These are phyloP conservation scores for Tortricodes alternella DNA, from an alignment of 2,888 invertebrate species.

Conservation along the genomic window DNA sequence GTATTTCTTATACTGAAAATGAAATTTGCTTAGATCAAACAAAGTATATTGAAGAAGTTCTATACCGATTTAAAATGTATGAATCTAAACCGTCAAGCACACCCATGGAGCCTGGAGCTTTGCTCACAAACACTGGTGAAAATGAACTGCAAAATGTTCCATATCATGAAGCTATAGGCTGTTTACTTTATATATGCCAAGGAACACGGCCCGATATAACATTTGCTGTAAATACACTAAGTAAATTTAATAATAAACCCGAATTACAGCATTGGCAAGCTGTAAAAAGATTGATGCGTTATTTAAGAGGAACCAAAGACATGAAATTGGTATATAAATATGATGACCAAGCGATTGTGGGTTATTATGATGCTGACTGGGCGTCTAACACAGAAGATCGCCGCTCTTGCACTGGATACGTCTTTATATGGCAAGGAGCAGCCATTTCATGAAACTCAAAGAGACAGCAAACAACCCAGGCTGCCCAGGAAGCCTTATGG, in stretches of 20 bases:
- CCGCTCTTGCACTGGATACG: conserved; percentile 24
- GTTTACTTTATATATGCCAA: neutral
- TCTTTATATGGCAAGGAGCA: conserved; percentile 21
- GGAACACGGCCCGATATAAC: neutral
- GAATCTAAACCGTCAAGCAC: conserved; percentile 31
- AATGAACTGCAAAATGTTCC: conserved; percentile 17
- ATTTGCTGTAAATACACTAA: neutral
- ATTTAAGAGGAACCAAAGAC: neutral
- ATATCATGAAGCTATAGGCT: conserved; percentile 19
- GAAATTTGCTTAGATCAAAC: conserved; percentile 31
- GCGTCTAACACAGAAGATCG: neutral
- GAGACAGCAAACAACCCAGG: conserved; percentile 24
- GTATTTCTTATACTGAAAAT: conserved; percentile 24
- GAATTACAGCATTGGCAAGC: neutral
- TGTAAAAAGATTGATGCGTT: neutral
- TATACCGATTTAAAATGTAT: conserved; percentile 31
- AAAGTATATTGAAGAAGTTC: conserved; percentile 24
- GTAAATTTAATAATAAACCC: neutral
- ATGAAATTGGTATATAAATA: neutral
- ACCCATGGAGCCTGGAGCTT: conserved; percentile 27
- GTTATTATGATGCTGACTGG: conserved; percentile 2
- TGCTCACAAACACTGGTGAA: conserved; percentile 21
- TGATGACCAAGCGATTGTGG: neutral
- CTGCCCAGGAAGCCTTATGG: neutral
- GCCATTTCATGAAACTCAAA: conserved; percentile 28